phyloP scores from a whole-genome alignment of 2,888 invertebrate genomes.

The Chrysolina oricalcia region DNA sequence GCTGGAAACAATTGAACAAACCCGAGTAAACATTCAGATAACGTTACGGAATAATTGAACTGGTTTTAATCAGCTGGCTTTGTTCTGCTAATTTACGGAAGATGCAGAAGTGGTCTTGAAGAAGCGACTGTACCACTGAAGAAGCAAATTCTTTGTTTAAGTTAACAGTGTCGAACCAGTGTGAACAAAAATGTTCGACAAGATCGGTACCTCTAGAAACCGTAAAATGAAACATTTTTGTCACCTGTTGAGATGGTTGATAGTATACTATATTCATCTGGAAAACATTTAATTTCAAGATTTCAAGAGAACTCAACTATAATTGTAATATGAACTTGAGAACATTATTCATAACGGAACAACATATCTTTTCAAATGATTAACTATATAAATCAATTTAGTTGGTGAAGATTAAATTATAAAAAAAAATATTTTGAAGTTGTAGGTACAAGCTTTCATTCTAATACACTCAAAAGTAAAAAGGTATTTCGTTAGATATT shows the following conservation, averaged over 20 bases:
- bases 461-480: too few species aligned
- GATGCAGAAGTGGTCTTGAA: slow-evolving; percentile 19
- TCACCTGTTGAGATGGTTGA: not conserved
- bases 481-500: too few species aligned
- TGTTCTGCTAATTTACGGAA: slow-evolving; percentile 35
- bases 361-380: too few species aligned
- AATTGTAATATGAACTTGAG: too few species aligned
- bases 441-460: too few species aligned
- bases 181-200: not conserved
- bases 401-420: too few species aligned
- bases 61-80: slow-evolving; percentile 34
- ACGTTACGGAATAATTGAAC: slow-evolving; percentile 47
- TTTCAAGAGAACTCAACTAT: too few species aligned
- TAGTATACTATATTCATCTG: too few species aligned
- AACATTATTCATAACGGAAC: too few species aligned
- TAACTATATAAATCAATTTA: too few species aligned
- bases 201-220: not conserved
- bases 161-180: not conserved
- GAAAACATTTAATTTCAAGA: too few species aligned
- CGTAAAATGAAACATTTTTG: not conserved
- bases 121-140: not conserved
- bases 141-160: slow-evolving; percentile 17
- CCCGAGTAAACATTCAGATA: slow-evolving; percentile 46
- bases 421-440: too few species aligned
- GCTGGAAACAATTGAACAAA: slow-evolving; percentile 53